Evolutionary conservation across 2,888 invertebrate species (phyloP).

Genomic region (Anoncus sp.): DNA sequence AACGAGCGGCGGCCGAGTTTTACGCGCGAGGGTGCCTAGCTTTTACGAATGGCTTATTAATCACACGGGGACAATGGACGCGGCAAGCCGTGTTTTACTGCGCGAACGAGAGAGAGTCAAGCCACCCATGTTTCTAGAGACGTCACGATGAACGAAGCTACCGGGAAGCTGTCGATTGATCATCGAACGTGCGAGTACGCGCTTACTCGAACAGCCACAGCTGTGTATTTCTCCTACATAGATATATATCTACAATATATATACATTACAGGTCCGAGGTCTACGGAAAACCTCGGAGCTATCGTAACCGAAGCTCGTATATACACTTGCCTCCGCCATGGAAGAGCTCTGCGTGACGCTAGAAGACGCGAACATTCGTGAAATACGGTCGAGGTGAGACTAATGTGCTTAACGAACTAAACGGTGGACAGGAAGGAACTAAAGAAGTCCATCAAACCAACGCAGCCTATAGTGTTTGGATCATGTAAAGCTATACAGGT

Average conservation of each 20-base stretch:
- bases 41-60: conserved; percentile 78
- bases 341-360: conserved; percentile 53
- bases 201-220: conserved; percentile 19
- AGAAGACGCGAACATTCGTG: conserved; percentile 59
- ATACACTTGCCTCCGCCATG: conserved; percentile 5
- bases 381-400: conserved; percentile 77
- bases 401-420: conserved; percentile 69
- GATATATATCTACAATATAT: too few species aligned
- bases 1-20: conserved; percentile 46
- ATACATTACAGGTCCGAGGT: conserved; percentile 39
- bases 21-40: conserved; percentile 61
- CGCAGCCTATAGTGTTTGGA: too few species aligned
- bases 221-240: conserved; percentile 39
- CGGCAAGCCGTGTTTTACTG: conserved; percentile 42
- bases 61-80: conserved; percentile 71
- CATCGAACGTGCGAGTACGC: conserved; percentile 73
- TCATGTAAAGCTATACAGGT: not conserved
- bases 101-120: conserved; percentile 11
- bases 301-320: conserved; percentile 74
- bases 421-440: conserved; percentile 47
- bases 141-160: conserved; percentile 58
- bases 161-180: conserved; percentile 80
- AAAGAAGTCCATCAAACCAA: conserved; percentile 50
- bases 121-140: not conserved
- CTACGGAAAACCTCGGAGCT: conserved; percentile 62